Conservation (phyloP, 2,113 vertebrate species). For the Odocoileus virginianus region DNA sequence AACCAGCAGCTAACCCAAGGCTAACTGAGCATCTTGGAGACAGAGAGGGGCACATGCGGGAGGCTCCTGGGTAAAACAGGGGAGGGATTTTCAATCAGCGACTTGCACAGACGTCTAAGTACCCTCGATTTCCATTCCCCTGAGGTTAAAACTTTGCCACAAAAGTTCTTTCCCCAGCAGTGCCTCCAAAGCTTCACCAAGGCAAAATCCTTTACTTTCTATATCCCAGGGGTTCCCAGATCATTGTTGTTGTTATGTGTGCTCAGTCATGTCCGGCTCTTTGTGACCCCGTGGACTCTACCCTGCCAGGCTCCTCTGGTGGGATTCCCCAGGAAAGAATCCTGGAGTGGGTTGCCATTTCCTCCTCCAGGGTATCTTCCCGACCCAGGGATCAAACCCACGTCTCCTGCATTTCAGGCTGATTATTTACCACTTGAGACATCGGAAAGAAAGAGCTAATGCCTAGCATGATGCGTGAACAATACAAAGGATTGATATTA, state of each 20-base stretch:
- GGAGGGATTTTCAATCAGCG: background rate
- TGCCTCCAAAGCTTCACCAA: background rate
- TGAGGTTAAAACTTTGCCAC: background rate
- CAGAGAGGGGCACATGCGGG: background rate
- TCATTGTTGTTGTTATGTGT: background rate
- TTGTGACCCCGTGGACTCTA: background rate
- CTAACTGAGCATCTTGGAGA: background rate
- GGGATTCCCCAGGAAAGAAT: background rate
- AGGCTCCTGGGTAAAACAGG: background rate
- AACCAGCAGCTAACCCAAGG: background rate
- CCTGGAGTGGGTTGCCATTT: background rate
- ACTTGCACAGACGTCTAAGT: background rate
- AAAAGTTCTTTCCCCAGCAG: background rate
- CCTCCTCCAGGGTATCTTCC: background rate
- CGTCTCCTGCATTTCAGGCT: background rate
- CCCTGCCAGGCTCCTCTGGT: background rate
- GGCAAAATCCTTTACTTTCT: background rate
- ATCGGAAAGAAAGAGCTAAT: background rate
- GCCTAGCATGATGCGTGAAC: background rate
- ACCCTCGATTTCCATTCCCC: background rate
- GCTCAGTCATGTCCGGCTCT: background rate
- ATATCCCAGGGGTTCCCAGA: accelerated
- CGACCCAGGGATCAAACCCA: background rate
- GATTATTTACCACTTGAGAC: background rate
- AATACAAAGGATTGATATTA: background rate